Evolutionary conservation across 35 echinoderm and acorn worm genomes (phyloP).

Genomic region (Heliocidaris tuberculata): DNA sequence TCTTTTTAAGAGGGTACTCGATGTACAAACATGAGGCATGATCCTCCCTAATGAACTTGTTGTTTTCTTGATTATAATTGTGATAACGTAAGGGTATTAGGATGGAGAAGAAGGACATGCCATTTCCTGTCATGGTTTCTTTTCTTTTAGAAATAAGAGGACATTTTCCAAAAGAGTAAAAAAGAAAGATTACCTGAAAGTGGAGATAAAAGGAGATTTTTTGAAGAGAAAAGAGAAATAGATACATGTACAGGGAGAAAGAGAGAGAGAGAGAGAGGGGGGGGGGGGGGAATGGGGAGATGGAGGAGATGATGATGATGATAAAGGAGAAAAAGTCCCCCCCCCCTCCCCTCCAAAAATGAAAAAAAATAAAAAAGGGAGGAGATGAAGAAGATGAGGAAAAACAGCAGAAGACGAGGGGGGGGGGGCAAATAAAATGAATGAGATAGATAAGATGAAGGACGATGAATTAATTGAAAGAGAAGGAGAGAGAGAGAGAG

Average conservation of each 20-base stretch:
- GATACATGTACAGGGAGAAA: background rate
- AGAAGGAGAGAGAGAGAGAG: background rate
- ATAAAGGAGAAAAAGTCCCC: background rate
- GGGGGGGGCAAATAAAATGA: background rate
- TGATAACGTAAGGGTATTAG: background rate
- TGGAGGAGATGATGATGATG: background rate
- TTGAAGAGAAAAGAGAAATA: too few species aligned
- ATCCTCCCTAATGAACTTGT: background rate
- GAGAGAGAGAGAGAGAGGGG: background rate
- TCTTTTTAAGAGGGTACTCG: background rate
- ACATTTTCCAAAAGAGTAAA: background rate
- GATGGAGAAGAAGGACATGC: background rate
- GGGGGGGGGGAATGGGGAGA: background rate
- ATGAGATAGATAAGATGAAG: background rate
- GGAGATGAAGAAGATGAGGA: background rate
- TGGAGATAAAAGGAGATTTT: background rate
- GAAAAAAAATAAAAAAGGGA: background rate
- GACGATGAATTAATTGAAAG: too few species aligned
- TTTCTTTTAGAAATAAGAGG: too few species aligned
- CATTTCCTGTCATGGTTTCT: background rate
- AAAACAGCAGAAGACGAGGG: background rate
- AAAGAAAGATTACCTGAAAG: background rate
- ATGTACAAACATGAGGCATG: conserved; percentile 1
- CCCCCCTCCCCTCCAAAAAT: too few species aligned
- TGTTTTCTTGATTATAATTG: background rate